These are phyloP conservation scores for Solenopsis invicta DNA, from an alignment of 1,140 invertebrate species.

Conservation along the genomic window DNA sequence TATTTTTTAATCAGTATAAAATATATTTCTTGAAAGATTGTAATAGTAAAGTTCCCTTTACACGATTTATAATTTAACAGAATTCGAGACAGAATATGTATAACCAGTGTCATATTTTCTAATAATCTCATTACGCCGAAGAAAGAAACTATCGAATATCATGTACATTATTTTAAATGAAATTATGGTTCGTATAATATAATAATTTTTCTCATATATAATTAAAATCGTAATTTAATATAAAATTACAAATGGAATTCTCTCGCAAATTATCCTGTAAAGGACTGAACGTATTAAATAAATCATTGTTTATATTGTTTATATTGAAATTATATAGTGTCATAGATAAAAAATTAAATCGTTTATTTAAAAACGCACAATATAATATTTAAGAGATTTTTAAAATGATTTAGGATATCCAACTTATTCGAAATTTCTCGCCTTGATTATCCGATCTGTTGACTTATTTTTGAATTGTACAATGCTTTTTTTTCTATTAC, in stretches of 20 bases:
- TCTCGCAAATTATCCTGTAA: too few relatives aligned
- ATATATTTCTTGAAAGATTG: not conserved
- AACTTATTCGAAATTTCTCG: not conserved
- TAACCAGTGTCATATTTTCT: too few relatives aligned
- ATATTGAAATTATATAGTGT: not conserved
- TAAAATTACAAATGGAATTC: too few relatives aligned
- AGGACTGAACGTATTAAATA: not conserved
- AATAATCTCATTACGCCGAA: too few relatives aligned
- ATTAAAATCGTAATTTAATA: too few relatives aligned
- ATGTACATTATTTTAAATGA: too few relatives aligned
- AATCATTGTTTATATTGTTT: not conserved
- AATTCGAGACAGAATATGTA: too few relatives aligned
- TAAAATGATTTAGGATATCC: not conserved
- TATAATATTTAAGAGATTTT: not conserved
- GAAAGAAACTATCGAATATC: too few relatives aligned
- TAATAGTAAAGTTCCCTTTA: not conserved
- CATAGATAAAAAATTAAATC: not conserved
- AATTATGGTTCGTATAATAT: too few relatives aligned
- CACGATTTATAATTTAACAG: too few relatives aligned
- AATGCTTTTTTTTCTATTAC: not conserved
- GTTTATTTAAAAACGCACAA: not conserved
- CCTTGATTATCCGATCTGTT: not conserved
- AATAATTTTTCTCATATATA: too few relatives aligned
- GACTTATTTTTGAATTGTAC: not conserved
- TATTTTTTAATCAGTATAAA: not conserved